These are phyloP conservation scores for Anseranas semipalmata DNA, from an alignment of 2,113 vertebrate species.

Conservation along the genomic window DNA sequence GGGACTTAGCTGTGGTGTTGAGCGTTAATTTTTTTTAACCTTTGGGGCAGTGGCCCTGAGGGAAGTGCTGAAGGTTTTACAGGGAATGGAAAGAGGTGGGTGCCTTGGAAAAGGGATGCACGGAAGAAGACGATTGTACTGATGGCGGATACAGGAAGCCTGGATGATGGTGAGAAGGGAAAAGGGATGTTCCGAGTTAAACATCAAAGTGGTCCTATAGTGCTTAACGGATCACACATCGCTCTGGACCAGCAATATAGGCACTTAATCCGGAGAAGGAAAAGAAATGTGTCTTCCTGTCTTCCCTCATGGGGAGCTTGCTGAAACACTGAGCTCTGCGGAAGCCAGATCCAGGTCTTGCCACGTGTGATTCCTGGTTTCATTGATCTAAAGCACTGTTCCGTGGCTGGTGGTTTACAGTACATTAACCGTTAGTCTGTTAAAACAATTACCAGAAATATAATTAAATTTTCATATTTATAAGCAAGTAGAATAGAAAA, in stretches of 20 bases:
- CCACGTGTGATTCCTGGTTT: background rate
- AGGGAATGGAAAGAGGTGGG: background rate
- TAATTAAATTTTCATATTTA: background rate
- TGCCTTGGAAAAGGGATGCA: background rate
- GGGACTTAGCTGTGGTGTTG: background rate
- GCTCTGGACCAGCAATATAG: background rate
- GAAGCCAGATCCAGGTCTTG: background rate
- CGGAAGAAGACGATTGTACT: background rate
- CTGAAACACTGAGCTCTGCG: background rate
- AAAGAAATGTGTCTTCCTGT: background rate
- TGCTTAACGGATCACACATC: background rate
- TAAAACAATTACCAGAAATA: slow-evolving; percentile 3
- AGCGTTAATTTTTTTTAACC: background rate
- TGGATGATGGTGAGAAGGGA: background rate
- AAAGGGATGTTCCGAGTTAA: background rate
- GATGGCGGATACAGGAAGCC: fast-evolving
- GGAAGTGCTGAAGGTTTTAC: background rate
- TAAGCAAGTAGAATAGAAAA: background rate
- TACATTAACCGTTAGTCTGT: background rate
- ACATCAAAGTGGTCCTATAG: background rate
- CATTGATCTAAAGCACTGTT: background rate
- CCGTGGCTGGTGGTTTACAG: background rate
- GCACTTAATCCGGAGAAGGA: background rate
- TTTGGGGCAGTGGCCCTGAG: background rate
- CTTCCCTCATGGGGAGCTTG: background rate